phyloP scores from a whole-genome alignment of 2,888 invertebrate species.

The Athetis lepigone region DNA sequence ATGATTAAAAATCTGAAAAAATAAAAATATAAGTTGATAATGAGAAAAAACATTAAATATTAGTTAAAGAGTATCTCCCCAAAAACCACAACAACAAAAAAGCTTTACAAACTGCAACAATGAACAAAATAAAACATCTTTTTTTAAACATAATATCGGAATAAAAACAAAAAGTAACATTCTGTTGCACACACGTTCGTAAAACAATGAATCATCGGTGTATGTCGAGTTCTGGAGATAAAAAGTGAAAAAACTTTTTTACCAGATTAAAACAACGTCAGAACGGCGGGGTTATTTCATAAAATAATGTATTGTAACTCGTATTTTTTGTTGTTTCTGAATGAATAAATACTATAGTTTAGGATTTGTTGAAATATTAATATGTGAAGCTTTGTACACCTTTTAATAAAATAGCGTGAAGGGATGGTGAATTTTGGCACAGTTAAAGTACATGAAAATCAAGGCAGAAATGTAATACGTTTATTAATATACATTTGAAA shows the following conservation, averaged over 20 bases:
- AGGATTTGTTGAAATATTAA: no score
- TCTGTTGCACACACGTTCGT: slow-evolving; percentile 43
- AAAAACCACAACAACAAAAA: background rate
- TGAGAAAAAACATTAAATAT: background rate
- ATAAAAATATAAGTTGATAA: background rate
- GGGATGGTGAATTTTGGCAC: no score
- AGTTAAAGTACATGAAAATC: no score
- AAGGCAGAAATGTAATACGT: no score
- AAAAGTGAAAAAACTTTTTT: slow-evolving; percentile 51
- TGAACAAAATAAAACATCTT: slow-evolving; percentile 3
- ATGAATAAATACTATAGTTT: slow-evolving; percentile 13
- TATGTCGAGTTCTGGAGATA: slow-evolving; percentile 44
- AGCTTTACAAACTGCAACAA: background rate
- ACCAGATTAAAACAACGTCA: slow-evolving; percentile 47
- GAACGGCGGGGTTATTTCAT: slow-evolving; percentile 33
- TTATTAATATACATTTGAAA: no score
- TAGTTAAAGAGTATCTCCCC: background rate
- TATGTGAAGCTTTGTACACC: no score
- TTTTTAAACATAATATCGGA: slow-evolving; percentile 10
- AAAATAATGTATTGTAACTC: slow-evolving; percentile 31
- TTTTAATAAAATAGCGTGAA: no score
- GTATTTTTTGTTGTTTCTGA: slow-evolving; percentile 14
- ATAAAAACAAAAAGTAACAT: slow-evolving; percentile 21
- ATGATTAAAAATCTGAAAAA: background rate
- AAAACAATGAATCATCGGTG: slow-evolving; percentile 50